phyloP scores from a whole-genome alignment of 2,888 invertebrate species.

The Punctoribates punctum region DNA sequence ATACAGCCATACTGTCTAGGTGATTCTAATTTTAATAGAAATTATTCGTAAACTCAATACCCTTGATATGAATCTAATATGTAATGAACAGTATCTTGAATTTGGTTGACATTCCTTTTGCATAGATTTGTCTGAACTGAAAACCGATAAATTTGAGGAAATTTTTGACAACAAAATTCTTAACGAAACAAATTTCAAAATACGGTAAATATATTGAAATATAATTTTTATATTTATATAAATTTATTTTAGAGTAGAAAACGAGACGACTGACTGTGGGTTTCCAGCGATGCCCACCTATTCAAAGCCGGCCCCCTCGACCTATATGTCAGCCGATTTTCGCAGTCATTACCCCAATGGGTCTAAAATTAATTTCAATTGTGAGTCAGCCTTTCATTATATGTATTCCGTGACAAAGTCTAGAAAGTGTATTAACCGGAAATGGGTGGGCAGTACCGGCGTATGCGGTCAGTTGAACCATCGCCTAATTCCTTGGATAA shows the following conservation, averaged over 20 bases:
- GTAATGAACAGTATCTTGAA: neutral
- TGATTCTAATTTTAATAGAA: neutral
- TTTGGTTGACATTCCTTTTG: neutral
- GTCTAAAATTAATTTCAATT: neutral
- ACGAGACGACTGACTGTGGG: constrained; percentile 3
- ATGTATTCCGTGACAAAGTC: neutral
- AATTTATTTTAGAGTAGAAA: neutral
- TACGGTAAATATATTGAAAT: neutral
- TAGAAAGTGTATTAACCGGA: neutral
- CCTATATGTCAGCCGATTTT: neutral
- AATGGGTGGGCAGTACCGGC: neutral
- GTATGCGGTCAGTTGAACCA: constrained; percentile 7
- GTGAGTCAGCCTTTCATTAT: neutral
- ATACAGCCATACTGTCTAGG: neutral
- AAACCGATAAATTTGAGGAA: neutral
- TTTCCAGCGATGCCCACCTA: neutral
- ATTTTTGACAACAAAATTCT: neutral
- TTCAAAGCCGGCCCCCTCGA: neutral
- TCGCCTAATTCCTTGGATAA: too few relatives aligned
- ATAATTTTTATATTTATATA: too few relatives aligned
- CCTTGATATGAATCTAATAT: neutral
- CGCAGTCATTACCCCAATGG: neutral
- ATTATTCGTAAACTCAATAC: too few relatives aligned
- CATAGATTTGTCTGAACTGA: neutral
- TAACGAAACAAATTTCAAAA: neutral